A percentile compares a stretch with the other conserved stretches of the same genome.
These are phyloP conservation scores for Poecilia wingei DNA, from an alignment of 2,797 vertebrate species.

Conservation along the genomic window DNA sequence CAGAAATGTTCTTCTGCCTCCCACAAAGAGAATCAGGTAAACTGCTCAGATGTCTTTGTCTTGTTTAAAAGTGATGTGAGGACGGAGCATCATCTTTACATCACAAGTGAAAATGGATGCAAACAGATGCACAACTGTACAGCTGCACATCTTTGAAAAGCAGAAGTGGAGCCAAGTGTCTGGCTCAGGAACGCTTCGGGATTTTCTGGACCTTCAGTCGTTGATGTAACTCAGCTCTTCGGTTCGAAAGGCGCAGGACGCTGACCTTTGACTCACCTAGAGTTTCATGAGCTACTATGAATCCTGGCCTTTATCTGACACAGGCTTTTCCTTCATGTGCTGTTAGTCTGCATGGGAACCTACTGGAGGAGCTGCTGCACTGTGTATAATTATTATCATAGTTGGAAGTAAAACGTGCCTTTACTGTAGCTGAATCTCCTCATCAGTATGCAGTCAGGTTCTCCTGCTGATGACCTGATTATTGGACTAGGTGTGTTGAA, in stretches of 20 bases:
- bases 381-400: not conserved
- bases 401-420: not conserved
- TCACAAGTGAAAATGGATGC: no score
- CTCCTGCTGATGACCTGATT: no score
- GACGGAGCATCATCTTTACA: not conserved
- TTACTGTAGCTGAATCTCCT: not conserved
- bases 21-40: not conserved
- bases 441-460: no score
- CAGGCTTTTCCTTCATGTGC: not conserved
- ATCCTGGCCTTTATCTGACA: no score
- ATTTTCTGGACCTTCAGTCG: not conserved
- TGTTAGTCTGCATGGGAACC: not conserved
- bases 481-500: no score
- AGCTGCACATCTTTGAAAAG: no score
- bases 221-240: no score
- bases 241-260: not conserved
- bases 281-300: no score
- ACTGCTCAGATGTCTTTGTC: not conserved
- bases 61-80: not conserved
- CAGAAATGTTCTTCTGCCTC: not conserved
- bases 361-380: not conserved
- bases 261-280: not conserved
- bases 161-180: no score
- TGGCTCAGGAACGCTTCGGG: no score
- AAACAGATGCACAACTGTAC: no score